These are phyloP conservation scores for Eubasilissa regina DNA, from an alignment of 1,140 invertebrate genomes.

Conservation along the genomic window DNA sequence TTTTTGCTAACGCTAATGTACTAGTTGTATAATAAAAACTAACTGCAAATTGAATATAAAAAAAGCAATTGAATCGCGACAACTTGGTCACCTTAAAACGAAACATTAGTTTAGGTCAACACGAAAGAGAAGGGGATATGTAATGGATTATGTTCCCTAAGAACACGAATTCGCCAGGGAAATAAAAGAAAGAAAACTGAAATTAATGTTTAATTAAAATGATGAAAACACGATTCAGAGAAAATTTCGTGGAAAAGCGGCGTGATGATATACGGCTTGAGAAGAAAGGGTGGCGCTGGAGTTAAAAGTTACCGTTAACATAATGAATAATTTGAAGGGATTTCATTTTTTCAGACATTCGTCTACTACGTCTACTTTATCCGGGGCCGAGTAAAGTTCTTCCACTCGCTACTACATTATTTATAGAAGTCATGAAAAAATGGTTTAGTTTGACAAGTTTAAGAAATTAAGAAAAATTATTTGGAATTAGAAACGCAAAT, in stretches of 20 bases:
- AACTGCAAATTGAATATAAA: background rate
- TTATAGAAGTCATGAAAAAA: no score
- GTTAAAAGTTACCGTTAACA: no score
- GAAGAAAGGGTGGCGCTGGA: no score
- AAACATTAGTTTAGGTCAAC: background rate
- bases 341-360: background rate
- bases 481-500: no score
- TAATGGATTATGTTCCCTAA: slow-evolving; percentile 24
- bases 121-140: background rate
- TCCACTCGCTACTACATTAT: background rate
- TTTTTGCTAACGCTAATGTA: no score
- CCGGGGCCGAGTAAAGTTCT: background rate
- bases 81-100: background rate
- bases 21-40: no score
- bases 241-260: no score
- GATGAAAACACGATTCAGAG: slow-evolving; percentile 4
- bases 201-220: slow-evolving; percentile 43
- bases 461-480: no score
- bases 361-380: no score
- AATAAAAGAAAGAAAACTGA: background rate
- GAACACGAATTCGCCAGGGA: slow-evolving; percentile 17
- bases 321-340: background rate
- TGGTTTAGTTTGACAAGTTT: no score
- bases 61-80: background rate
- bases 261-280: no score